Evolutionary conservation across 1,140 invertebrate species (phyloP).

Genomic region (Bicyclus anynana): DNA sequence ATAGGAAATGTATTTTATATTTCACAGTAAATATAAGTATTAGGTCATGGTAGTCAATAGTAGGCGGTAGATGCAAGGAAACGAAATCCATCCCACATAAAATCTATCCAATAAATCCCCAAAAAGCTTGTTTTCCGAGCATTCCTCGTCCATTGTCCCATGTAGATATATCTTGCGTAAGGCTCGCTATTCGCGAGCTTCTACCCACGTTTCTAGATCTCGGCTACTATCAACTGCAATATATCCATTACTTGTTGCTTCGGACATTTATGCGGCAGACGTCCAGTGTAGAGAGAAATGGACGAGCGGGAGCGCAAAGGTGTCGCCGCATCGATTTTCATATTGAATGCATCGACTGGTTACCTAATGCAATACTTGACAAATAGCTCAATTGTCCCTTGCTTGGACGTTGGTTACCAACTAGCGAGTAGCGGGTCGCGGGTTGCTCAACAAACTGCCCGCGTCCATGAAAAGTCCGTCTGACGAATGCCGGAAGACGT

Average conservation of each 20-base stretch:
- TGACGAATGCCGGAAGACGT: slow-evolving; percentile 63
- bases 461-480: slow-evolving; percentile 29
- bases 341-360: slow-evolving; percentile 46
- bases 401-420: slow-evolving; percentile 18
- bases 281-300: slow-evolving; percentile 44
- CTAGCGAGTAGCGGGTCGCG: slow-evolving; percentile 45
- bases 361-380: slow-evolving; percentile 63
- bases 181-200: slow-evolving; percentile 55
- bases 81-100: slow-evolving; percentile 69
- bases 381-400: slow-evolving; percentile 72
- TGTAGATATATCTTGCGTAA: slow-evolving; percentile 72
- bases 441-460: slow-evolving; percentile 47
- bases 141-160: slow-evolving; percentile 68
- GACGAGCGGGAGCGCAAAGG: slow-evolving; percentile 28
- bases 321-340: slow-evolving; percentile 38
- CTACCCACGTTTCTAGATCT: slow-evolving; percentile 54
- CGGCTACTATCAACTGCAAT: slow-evolving; percentile 51
- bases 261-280: slow-evolving; percentile 35
- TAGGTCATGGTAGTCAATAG: slow-evolving; percentile 27
- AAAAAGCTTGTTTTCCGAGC: slow-evolving; percentile 70
- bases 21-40: slow-evolving; percentile 6
- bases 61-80: slow-evolving; percentile 41
- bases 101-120: slow-evolving; percentile 75
- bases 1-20: neutral
- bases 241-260: slow-evolving; percentile 53